phyloP scores from a whole-genome alignment of 1,140 invertebrate species.

The Hypothenemus hampei region DNA sequence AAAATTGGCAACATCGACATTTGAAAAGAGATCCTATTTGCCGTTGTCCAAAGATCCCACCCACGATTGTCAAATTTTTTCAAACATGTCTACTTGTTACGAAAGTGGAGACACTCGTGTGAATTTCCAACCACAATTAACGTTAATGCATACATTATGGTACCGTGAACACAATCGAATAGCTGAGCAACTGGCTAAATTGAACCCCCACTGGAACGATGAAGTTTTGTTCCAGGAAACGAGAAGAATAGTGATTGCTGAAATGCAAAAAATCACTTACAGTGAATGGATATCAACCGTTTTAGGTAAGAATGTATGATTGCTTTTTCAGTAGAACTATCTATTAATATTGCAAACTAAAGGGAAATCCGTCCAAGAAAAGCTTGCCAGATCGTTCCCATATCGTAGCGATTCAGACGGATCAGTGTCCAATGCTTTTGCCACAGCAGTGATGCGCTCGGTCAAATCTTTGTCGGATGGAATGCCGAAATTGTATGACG shows the following conservation, averaged over 20 bases:
- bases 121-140: slow-evolving; percentile 74
- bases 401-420: slow-evolving; percentile 47
- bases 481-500: slow-evolving; percentile 21
- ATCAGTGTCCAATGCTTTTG: slow-evolving; percentile 65
- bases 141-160: slow-evolving; percentile 77
- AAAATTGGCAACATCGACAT: slow-evolving; percentile 46
- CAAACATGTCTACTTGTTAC: slow-evolving; percentile 48
- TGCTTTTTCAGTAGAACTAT: background rate
- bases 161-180: slow-evolving; percentile 87
- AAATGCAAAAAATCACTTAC: slow-evolving; percentile 86
- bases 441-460: slow-evolving; percentile 65
- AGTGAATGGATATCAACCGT: slow-evolving; percentile 80
- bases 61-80: slow-evolving; percentile 48
- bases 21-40: slow-evolving; percentile 42
- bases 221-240: slow-evolving; percentile 76
- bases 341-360: background rate
- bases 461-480: slow-evolving; percentile 56
- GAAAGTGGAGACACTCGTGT: slow-evolving; percentile 62
- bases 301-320: slow-evolving; percentile 53
- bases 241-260: slow-evolving; percentile 74
- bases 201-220: slow-evolving; percentile 72
- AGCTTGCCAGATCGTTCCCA: background rate
- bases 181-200: slow-evolving; percentile 53
- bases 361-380: background rate
- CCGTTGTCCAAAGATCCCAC: slow-evolving; percentile 46